Evolutionary conservation across 2,797 vertebrate species (phyloP).

Genomic region (Anisognathus igniventris): DNA sequence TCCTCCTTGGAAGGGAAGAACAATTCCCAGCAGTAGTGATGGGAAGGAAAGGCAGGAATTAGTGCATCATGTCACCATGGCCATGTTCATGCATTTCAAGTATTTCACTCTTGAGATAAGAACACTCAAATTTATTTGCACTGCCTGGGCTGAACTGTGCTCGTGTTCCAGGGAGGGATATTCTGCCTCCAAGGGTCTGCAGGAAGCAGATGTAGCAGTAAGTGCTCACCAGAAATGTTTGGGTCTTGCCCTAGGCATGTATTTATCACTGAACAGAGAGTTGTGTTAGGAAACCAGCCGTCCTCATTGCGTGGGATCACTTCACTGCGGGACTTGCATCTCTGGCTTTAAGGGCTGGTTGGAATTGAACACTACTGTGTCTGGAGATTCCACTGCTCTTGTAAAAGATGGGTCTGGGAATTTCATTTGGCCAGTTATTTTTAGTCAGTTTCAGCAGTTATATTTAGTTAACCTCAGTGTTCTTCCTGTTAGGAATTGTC

Average conservation of each 20-base stretch:
- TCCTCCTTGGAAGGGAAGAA: background rate
- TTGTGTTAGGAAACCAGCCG: background rate
- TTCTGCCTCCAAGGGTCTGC: background rate
- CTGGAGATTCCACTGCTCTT: background rate
- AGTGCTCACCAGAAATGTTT: background rate
- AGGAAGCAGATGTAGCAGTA: background rate
- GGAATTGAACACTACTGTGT: background rate
- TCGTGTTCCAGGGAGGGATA: background rate
- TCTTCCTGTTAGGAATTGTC: background rate
- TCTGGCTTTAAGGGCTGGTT: background rate
- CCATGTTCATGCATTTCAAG: background rate
- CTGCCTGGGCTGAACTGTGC: background rate
- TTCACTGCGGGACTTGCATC: background rate
- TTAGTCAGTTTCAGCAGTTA: background rate
- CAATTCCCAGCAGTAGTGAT: background rate
- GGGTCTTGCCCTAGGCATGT: background rate
- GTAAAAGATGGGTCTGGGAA: background rate
- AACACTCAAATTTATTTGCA: background rate
- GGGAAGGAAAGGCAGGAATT: background rate
- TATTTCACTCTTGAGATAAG: background rate
- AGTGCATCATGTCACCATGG: background rate
- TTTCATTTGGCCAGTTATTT: background rate
- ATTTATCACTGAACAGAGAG: background rate
- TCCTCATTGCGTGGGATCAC: background rate
- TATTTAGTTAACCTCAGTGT: background rate